Percentiles rank a stretch among this genome's conserved stretches.
phyloP scores from a whole-genome alignment of 2,113 vertebrate genomes.

The Sapayoa aenigma region DNA sequence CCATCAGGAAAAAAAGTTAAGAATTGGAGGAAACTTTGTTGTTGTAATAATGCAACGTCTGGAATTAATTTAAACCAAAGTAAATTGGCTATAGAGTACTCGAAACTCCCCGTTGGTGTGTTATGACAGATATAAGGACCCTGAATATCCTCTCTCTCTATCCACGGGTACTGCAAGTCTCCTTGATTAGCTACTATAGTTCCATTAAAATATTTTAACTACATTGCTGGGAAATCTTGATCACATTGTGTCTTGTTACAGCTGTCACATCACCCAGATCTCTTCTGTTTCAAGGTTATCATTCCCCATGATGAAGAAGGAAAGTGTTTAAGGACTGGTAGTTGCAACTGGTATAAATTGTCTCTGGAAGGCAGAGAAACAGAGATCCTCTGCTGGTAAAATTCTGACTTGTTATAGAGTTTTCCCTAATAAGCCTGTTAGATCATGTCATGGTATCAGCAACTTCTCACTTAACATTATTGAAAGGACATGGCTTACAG shows the following conservation, averaged over 20 bases:
- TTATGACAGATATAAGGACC: slow-evolving; percentile 34
- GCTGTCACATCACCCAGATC: not conserved
- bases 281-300: slow-evolving; percentile 44
- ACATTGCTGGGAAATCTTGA: slow-evolving; percentile 32
- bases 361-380: not conserved
- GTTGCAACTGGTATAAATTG: not conserved
- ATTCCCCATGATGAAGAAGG: not conserved
- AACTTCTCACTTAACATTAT: not conserved
- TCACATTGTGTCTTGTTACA: not conserved
- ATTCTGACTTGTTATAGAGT: not conserved
- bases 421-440: not conserved
- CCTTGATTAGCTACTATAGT: slow-evolving; percentile 54
- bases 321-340: not conserved
- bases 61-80: slow-evolving; percentile 59
- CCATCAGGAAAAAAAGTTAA: not conserved
- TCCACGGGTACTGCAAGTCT: not conserved
- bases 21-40: not conserved
- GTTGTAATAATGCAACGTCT: slow-evolving; percentile 35
- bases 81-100: slow-evolving; percentile 31
- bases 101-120: slow-evolving; percentile 8
- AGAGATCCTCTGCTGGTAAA: not conserved
- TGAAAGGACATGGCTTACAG: not conserved
- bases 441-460: not conserved
- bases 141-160: not conserved
- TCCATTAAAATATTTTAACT: slow-evolving; percentile 63